Evolutionary conservation across 2,797 vertebrate species (phyloP).

Genomic region (Pipistrellus kuhlii): DNA sequence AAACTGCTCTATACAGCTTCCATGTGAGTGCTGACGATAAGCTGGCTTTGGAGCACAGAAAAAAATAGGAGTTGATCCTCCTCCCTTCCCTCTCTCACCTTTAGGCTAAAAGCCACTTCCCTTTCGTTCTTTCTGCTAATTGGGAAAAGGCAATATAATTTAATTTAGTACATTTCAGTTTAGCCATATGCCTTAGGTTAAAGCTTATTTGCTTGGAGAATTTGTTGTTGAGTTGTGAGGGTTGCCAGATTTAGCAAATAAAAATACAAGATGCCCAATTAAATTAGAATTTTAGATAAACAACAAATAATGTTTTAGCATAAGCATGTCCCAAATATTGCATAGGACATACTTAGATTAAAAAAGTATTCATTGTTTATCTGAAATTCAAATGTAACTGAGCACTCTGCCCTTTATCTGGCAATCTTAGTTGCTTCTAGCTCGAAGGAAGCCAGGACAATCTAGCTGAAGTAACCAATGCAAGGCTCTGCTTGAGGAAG

Average conservation of each 20-base stretch:
- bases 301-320: background rate
- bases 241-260: conserved; percentile 50
- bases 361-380: background rate
- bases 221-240: background rate
- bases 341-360: background rate
- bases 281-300: conserved; percentile 51
- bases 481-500: background rate
- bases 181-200: background rate
- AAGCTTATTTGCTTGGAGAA: conserved; percentile 22
- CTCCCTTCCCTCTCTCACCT: background rate
- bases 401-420: background rate
- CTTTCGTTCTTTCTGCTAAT: conserved; percentile 38
- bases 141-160: conserved; percentile 22
- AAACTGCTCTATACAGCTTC: conserved; percentile 33
- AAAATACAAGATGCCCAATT: conserved; percentile 24
- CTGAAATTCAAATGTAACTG: conserved; percentile 38
- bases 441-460: background rate
- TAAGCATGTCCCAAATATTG: background rate
- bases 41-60: background rate
- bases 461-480: background rate
- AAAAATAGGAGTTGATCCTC: conserved; percentile 70
- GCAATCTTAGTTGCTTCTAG: background rate
- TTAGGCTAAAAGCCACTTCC: conserved; percentile 47
- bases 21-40: conserved; percentile 30
- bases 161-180: conserved; percentile 17